These are phyloP conservation scores for Cyprichromis sp. DNA, from an alignment of 2,113 vertebrate species.

Conservation along the genomic window DNA sequence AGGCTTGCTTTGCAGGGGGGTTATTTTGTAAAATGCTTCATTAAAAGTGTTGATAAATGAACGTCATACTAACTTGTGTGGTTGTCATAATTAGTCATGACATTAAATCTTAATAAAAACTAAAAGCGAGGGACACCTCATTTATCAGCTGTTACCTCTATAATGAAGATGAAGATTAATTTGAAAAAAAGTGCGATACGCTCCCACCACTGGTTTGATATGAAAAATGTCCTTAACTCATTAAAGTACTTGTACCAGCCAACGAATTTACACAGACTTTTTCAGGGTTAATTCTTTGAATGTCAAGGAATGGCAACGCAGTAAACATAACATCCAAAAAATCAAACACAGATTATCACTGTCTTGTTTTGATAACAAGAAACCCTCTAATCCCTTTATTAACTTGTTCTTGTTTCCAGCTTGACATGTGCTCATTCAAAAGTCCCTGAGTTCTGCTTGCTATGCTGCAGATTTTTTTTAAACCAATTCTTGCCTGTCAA, in stretches of 20 bases:
- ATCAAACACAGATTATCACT: not conserved
- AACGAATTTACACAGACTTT: not conserved
- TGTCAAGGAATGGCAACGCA: not conserved
- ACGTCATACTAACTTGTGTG: not conserved
- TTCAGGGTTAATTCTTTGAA: not conserved
- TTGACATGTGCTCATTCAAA: conserved; percentile 36
- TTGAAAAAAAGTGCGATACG: not conserved
- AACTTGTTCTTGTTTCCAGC: not conserved
- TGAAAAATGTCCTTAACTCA: not conserved
- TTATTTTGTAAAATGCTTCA: not conserved
- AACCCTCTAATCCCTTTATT: not conserved
- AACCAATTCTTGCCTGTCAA: conserved; percentile 37
- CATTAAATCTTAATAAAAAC: not conserved
- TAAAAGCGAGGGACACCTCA: not conserved
- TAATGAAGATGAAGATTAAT: conserved; percentile 6
- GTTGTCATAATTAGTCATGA: conserved; percentile 22
- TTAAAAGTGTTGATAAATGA: conserved; percentile 17
- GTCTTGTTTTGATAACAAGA: not conserved
- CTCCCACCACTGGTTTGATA: not conserved
- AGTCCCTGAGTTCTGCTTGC: not conserved
- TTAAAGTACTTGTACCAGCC: not conserved
- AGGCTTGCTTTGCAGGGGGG: not conserved
- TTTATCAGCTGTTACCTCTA: conserved; percentile 13
- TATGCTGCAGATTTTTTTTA: not conserved
- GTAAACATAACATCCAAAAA: not conserved